Conservation (phyloP, 1,140 invertebrate genomes). For the Bombus balteatus region DNA sequence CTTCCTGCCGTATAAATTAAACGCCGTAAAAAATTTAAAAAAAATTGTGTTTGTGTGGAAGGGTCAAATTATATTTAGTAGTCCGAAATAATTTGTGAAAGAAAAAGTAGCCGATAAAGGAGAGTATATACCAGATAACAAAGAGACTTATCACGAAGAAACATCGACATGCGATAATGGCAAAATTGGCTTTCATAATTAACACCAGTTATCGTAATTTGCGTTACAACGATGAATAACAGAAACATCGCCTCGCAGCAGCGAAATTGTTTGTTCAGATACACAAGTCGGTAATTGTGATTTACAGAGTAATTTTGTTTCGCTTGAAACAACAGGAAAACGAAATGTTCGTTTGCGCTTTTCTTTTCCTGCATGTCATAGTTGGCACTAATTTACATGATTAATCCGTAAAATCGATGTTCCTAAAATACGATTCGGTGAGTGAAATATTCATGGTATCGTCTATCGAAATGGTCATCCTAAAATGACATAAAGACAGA, state of each 20-base stretch:
- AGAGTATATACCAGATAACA: too few relatives aligned
- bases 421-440: too few relatives aligned
- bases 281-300: constrained; percentile 5
- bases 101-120: background rate
- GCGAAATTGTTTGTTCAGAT: background rate
- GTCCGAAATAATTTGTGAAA: background rate
- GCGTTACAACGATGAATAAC: constrained; percentile 3
- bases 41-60: background rate
- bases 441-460: constrained; percentile 18
- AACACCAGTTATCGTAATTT: constrained; percentile 28
- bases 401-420: constrained; percentile 7
- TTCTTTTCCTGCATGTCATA: background rate
- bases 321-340: background rate
- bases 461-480: background rate
- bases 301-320: background rate
- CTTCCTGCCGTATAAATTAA: too few relatives aligned
- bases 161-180: constrained; percentile 22
- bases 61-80: background rate
- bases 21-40: too few relatives aligned
- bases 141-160: background rate
- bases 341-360: background rate
- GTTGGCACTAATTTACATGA: background rate
- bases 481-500: background rate
- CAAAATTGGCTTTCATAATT: constrained; percentile 42
- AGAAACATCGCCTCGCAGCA: background rate